Evolutionary conservation across 2,888 invertebrate genomes (phyloP), one percentile per base, ranked within the genome.

Genomic region (Camptogramma bilineatum): DNA sequence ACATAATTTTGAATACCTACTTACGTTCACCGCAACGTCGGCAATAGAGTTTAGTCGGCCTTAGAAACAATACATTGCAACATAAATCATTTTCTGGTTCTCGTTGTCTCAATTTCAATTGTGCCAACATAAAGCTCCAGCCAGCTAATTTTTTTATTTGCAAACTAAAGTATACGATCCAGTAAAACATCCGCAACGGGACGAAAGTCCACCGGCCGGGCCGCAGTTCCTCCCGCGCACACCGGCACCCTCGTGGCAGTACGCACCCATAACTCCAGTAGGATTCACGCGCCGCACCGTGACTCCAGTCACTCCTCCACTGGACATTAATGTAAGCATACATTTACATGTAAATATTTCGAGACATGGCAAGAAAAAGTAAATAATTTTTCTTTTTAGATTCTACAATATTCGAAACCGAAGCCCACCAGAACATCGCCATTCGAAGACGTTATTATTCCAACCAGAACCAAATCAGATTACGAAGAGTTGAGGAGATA

Each of bases 141-240:
- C n/a, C n/a, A n/a, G n/a, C n/a, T n/a, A n/a, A n/a, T 28, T 28
- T 13, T 9, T 9, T 9, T 31, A 21, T 21, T 17, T 16, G 5
- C 46, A 62, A 58, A 68, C 18, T 46, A 39, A 18, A 47, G 7
- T 18, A 57, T 50, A 52, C 31, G 61, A 28, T 56, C 47, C 58
- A 71, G 70, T 53, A 39, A 71, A 59, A 58, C 71, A 82, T 73
- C 74, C 82, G 3, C 75, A 80, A 66, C 86, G 89, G 9, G 91
- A 91, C 62, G 90, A 90, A 62, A 90, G 89, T 66, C 90, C 88
- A 5, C 88, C 89, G 24, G 84, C 86, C 0, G 80, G 82, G 34
- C 89, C 90, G 13, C 86, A 88, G 57, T 90, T 91, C 63, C 60
- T 89, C 51, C 73, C 83, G 0, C 80, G 85, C 28, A 70, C 81